Percentiles rank a stretch among this genome's conserved stretches.
Conservation (phyloP, 2,113 vertebrate genomes). For the Grus americana region DNA sequence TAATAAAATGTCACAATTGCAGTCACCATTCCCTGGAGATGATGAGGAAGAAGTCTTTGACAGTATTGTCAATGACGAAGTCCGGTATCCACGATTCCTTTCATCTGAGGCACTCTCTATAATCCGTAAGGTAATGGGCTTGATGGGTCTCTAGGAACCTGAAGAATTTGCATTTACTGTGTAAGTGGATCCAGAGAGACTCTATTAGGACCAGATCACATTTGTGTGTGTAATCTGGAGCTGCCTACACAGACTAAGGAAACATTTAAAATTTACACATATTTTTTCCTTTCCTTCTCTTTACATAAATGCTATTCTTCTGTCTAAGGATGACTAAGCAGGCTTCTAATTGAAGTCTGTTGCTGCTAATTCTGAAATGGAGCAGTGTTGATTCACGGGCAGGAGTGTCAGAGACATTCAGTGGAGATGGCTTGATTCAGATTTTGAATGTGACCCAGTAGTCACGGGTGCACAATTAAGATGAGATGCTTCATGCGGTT, state of each 20-base stretch:
- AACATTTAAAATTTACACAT: neutral
- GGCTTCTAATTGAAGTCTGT: neutral
- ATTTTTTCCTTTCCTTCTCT: neutral
- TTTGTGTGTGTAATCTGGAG: neutral
- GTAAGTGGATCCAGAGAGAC: neutral
- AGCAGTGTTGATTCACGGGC: neutral
- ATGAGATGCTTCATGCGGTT: neutral
- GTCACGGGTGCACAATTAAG: neutral
- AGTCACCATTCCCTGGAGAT: constrained; percentile 96
- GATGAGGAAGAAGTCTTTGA: constrained; percentile 98
- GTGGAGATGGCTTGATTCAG: neutral
- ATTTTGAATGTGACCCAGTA: neutral
- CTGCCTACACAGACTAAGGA: neutral
- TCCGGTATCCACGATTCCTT: constrained; percentile 85
- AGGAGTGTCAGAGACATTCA: neutral
- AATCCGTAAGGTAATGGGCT: constrained; percentile 83
- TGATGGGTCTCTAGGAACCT: neutral
- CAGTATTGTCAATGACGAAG: constrained; percentile 92
- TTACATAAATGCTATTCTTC: neutral
- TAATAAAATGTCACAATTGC: constrained; percentile 16
- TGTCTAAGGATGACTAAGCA: neutral
- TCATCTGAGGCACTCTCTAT: constrained; percentile 83
- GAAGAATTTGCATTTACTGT: neutral
- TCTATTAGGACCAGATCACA: neutral
- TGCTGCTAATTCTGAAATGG: neutral